Conservation (phyloP, 2,797 vertebrate genomes). For the Avahi laniger region DNA sequence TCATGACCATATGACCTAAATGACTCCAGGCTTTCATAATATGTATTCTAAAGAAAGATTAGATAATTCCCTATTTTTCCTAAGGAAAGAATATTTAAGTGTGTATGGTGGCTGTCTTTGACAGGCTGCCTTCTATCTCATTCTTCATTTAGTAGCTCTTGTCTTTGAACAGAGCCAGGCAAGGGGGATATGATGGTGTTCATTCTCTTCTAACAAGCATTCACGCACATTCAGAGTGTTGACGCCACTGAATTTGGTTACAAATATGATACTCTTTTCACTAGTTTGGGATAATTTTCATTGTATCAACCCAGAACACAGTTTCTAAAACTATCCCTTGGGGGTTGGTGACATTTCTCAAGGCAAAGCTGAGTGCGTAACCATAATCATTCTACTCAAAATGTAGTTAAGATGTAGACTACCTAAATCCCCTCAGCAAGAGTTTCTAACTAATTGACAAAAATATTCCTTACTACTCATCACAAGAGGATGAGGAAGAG, state of each 20-base stretch:
- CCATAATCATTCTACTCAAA: background rate
- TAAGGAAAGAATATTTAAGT: slow-evolving; percentile 35
- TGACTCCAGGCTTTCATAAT: slow-evolving; percentile 34
- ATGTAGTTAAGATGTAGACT: background rate
- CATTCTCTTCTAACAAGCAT: background rate
- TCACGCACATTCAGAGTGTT: background rate
- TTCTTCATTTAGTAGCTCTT: background rate
- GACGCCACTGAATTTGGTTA: background rate
- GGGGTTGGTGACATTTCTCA: background rate
- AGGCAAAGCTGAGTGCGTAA: background rate
- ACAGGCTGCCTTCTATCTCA: background rate
- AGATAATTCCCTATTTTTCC: slow-evolving; percentile 21
- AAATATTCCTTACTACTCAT: background rate
- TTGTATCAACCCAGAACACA: background rate
- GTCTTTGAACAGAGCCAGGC: background rate
- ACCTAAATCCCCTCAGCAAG: background rate
- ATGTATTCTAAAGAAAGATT: slow-evolving; percentile 23
- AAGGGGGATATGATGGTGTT: background rate
- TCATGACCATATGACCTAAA: slow-evolving; percentile 53
- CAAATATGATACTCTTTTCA: background rate
- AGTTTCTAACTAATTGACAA: background rate
- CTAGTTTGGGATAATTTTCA: background rate
- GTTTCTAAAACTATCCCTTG: background rate
- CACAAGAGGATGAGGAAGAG: background rate
- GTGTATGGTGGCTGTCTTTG: background rate